Evolutionary conservation across 2,113 vertebrate species (phyloP).

Genomic region (Odobenus rosmarus): DNA sequence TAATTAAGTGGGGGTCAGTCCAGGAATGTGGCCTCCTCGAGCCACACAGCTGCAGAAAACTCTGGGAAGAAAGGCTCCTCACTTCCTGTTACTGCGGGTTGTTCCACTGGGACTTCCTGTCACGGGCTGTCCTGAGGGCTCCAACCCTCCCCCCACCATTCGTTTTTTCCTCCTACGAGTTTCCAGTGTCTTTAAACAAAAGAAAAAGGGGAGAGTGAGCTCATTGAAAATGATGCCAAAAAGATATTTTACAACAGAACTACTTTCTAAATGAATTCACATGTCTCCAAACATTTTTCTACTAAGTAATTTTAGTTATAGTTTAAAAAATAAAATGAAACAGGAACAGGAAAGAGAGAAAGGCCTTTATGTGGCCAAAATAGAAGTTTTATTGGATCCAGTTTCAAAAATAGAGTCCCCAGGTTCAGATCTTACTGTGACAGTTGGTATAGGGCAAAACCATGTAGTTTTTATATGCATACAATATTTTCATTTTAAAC

Average conservation of each 20-base stretch:
- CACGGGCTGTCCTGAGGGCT: slow-evolving; percentile 31
- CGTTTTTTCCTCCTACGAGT: slow-evolving; percentile 33
- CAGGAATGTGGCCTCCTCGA: slow-evolving; percentile 60
- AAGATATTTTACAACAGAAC: slow-evolving; percentile 27
- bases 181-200: slow-evolving; percentile 59
- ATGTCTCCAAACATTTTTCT: slow-evolving; percentile 42
- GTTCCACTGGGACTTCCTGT: slow-evolving; percentile 64
- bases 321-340: slow-evolving; percentile 52
- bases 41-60: slow-evolving; percentile 63
- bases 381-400: slow-evolving; percentile 53
- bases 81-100: slow-evolving; percentile 68
- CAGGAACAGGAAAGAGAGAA: not conserved
- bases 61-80: slow-evolving; percentile 67
- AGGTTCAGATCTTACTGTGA: not conserved
- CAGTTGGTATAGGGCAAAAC: not conserved
- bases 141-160: not conserved
- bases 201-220: not conserved
- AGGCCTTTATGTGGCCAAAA: slow-evolving; percentile 43
- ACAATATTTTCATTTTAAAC: not conserved
- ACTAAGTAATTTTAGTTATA: slow-evolving; percentile 48
- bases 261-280: slow-evolving; percentile 64
- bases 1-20: slow-evolving; percentile 45
- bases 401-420: slow-evolving; percentile 8
- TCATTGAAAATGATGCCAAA: slow-evolving; percentile 51
- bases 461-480: not conserved